phyloP scores from a whole-genome alignment of 92 coral and sea anemone genomes.

The Actinernus sp. region DNA sequence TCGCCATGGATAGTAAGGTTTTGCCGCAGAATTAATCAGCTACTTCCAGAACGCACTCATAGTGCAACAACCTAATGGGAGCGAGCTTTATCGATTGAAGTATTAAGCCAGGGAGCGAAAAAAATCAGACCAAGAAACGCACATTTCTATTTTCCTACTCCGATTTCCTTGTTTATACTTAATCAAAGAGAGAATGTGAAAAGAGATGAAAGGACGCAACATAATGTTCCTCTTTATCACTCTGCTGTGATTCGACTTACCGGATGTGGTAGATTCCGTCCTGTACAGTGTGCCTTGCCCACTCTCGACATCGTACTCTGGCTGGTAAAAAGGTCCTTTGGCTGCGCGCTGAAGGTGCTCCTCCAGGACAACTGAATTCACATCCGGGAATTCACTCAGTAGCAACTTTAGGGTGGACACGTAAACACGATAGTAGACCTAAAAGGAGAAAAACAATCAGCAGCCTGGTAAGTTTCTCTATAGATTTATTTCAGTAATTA shows the following conservation, averaged over 20 bases:
- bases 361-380: conserved; percentile 59
- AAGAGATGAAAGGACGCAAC: not conserved
- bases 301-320: conserved; percentile 75
- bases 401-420: conserved; percentile 82
- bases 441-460: not conserved
- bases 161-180: too few relatives aligned
- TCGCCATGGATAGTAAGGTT: too few relatives aligned
- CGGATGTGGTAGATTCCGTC: conserved; percentile 71
- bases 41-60: too few relatives aligned
- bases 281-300: conserved; percentile 51
- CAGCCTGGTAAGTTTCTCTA: too few relatives aligned
- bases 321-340: conserved; percentile 87
- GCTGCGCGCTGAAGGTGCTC: conserved; percentile 85
- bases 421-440: conserved; percentile 96
- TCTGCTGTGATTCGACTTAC: conserved; percentile 32
- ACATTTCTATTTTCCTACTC: too few relatives aligned
- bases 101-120: too few relatives aligned
- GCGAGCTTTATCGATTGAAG: too few relatives aligned
- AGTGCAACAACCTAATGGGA: too few relatives aligned
- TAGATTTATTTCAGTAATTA: too few relatives aligned
- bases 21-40: too few relatives aligned
- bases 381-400: conserved; percentile 68
- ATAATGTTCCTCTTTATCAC: not conserved
- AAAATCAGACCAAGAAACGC: too few relatives aligned
- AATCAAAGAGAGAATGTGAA: too few relatives aligned